Evolutionary conservation across 1,140 invertebrate species (phyloP).

Genomic region (Venturia canescens): DNA sequence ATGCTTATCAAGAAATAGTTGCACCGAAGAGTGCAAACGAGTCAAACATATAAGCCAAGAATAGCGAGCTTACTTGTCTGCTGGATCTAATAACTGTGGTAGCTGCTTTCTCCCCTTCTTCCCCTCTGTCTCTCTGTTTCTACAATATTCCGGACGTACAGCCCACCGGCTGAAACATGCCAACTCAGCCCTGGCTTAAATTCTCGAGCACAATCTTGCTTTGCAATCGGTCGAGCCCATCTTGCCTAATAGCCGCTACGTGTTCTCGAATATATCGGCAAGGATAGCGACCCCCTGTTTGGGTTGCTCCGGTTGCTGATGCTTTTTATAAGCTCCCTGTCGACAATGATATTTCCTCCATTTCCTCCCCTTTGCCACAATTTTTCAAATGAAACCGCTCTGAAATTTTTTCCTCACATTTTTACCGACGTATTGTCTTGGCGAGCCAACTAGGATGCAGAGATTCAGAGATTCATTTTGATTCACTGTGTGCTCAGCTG

Average conservation of each 20-base stretch:
- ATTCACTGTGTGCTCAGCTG: not conserved
- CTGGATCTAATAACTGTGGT: not conserved
- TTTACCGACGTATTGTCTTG: not conserved
- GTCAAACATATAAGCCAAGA: not conserved
- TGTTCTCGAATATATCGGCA: conserved; percentile 64
- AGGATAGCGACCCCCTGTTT: not conserved
- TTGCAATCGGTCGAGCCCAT: conserved; percentile 59
- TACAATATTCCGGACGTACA: conserved; percentile 47
- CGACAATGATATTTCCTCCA: not conserved
- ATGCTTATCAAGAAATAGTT: not conserved
- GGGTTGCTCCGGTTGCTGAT: conserved; percentile 20
- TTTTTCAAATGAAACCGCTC: not conserved
- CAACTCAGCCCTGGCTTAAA: conserved; percentile 66
- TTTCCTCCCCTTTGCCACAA: not conserved
- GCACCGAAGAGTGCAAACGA: not conserved
- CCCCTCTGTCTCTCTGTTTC: not conserved
- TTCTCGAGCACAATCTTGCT: conserved; percentile 60
- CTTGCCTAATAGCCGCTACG: conserved; percentile 66
- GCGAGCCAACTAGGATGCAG: conserved; percentile 7
- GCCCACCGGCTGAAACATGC: conserved; percentile 57
- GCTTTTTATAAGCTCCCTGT: conserved; percentile 16
- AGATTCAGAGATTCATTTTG: not conserved
- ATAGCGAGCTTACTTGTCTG: not conserved
- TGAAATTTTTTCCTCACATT: conserved; percentile 13
- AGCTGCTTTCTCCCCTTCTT: not conserved